Conservation (phyloP, 2,113 vertebrate species). For the Nothobranchius kuhntae region DNA sequence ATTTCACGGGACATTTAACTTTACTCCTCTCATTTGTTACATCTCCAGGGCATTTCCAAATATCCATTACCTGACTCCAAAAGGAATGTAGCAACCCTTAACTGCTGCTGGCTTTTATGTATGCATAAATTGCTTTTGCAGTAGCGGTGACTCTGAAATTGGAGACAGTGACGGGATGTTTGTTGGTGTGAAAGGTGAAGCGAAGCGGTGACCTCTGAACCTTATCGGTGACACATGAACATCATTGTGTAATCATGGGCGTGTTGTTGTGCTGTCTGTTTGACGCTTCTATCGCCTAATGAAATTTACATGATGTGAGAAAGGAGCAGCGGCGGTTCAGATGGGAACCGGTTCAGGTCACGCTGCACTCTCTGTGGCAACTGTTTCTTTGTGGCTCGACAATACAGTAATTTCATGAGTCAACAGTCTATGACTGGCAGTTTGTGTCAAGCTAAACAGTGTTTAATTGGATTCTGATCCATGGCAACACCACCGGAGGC, state of each 20-base stretch:
- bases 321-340: constrained; percentile 46
- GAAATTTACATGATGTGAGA: constrained; percentile 56
- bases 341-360: constrained; percentile 52
- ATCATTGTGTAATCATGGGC: constrained; percentile 22
- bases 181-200: constrained; percentile 31
- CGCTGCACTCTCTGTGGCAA: constrained; percentile 58
- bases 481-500: constrained; percentile 68
- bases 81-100: constrained; percentile 71
- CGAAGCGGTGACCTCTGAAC: constrained; percentile 51
- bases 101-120: constrained; percentile 76
- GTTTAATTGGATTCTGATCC: constrained; percentile 84
- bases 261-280: constrained; percentile 24
- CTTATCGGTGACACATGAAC: neutral
- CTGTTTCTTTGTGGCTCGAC: constrained; percentile 69
- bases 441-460: constrained; percentile 78
- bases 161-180: constrained; percentile 49
- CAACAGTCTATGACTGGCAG: constrained; percentile 78
- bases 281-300: constrained; percentile 38
- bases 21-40: constrained; percentile 82
- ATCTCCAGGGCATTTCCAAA: constrained; percentile 75
- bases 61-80: constrained; percentile 77
- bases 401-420: constrained; percentile 83
- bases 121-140: constrained; percentile 71
- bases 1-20: constrained; percentile 86
- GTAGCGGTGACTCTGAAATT: constrained; percentile 62